Base-by-base conservation (phyloP, 2,797 vertebrate genomes). In the Hemitrygon akajei region DNA sequence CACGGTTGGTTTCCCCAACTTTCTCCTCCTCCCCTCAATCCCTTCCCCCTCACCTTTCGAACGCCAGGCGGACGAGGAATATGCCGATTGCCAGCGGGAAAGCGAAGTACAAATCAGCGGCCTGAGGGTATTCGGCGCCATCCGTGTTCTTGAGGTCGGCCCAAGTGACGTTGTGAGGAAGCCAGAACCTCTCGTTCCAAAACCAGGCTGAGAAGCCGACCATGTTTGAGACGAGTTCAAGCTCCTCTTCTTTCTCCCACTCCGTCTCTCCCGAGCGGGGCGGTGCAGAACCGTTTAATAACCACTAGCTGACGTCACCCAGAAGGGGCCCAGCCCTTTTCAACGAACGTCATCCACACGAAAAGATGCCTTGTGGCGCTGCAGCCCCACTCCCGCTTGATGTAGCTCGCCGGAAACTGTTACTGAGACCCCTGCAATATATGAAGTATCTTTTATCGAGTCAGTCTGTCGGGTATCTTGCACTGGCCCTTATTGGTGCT, bases 131-230 rank as follows among this genome's bases (percentile, higher is more conserved):
- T 94, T 96, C 95, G 94, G 94, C 95, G 56, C 96, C 96, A 95
- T 96, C 96, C 14, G 96, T 95, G 94, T 96, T 94, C 94, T 97
- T 98, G 94, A 99, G 94, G 95, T 98, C 97, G 73, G 97, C 97
- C 98, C 98, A 99, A 93, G 97, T 98, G 93, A 98, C 97, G 96
- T 98, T 98, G 94, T 96, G 97, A 3, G 98, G 98, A 94, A 99
- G 96, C 98, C 98, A 99, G 95, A 99, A 99, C n/a, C 97, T 96
- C 94, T 99, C 98, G 93, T 96, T 98, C 98, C 98, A 99, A 94
- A 99, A 95, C 97, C 98, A 98, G 95, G 97, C 97, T 97, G 97
- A 97, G 94, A 98, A 94, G 94, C 95, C 96, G 93, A 96, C 96
- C 96, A 96, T 96, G 96, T 97, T 97, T 94, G n/a, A n/a, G 34